Conservation (phyloP, 1,140 invertebrate species). For the Euwallacea fornicatus region DNA sequence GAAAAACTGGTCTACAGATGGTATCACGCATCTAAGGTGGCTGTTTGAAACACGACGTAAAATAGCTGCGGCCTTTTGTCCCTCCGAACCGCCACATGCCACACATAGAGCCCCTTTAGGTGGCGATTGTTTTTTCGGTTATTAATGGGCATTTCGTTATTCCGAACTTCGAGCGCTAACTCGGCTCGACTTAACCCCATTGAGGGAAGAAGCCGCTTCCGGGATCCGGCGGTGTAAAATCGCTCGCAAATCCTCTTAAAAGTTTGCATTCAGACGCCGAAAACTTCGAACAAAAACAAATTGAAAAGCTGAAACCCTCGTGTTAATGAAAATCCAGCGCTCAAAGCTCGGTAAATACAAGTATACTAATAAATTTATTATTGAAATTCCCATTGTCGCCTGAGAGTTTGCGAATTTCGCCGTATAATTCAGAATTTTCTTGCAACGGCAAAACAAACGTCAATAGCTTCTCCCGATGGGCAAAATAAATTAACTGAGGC, state of each 20-base stretch:
- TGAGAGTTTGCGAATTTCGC: neutral
- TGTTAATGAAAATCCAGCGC: constrained; percentile 31
- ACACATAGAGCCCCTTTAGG: constrained; percentile 22
- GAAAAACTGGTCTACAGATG: constrained; percentile 24
- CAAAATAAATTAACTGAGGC: constrained; percentile 23
- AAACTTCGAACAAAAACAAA: constrained; percentile 33
- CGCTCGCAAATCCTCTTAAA: constrained; percentile 27
- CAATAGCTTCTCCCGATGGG: neutral
- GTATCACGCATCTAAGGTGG: constrained; percentile 28
- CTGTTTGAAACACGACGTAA: constrained; percentile 32
- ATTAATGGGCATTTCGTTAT: constrained; percentile 6
- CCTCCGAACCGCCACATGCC: constrained; percentile 15
- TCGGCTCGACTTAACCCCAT: neutral
- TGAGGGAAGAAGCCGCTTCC: neutral
- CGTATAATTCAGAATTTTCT: neutral
- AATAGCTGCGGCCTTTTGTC: constrained; percentile 29
- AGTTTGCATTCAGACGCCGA: constrained; percentile 17
- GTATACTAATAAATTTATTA: constrained; percentile 33
- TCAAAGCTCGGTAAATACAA: constrained; percentile 27
- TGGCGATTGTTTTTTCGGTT: constrained; percentile 34
- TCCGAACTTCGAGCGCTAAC: too few species aligned
- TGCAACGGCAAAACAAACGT: neutral
- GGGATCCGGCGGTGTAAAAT: constrained; percentile 6
- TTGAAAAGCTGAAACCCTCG: constrained; percentile 32
- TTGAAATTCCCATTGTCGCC: constrained; percentile 23